Base-by-base conservation (phyloP, 2,113 vertebrate genomes). In the Puffinus mauretanicus region DNA sequence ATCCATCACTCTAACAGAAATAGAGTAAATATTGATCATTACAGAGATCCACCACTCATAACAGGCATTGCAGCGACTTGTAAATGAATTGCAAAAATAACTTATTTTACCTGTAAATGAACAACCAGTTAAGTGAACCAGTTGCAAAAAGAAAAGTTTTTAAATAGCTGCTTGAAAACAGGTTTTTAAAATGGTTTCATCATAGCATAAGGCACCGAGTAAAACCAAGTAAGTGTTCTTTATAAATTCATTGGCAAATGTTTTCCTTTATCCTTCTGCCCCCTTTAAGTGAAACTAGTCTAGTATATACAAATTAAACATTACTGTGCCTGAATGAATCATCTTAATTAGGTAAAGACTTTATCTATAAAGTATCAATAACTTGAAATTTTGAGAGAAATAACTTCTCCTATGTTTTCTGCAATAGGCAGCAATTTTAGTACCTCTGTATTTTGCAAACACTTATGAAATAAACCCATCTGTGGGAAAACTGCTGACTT, bases 11-110 rank as follows among this genome's bases (percentile, higher is more conserved):
- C 57, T 61, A 88, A 92, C 36, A 88, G 77, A 82, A 76, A 79
- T 6, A 54, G 73, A 80, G 86, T 88, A 96, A 97, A 96, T 97
- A 97, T 91, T 93, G 95, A 92, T 77, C 54, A 40, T 72, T 72
- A 27, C 6, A 8, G 72, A 52, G 88, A 70, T 19, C 71, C 47
- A 51, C 67, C 30, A 9, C 76, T 78, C 46, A 5, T 25, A 54
- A 69, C 2, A n/a, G 75, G 9, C 76, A 30, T 5, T n/a, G 38
- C 57, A 51, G 11, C 7, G 36, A 60, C 30, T 34, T 40, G 24
- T 40, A 65, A 62, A 70, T 42, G n/a, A 25, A 7, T 4, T 46
- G 80, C 60, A 60, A 71, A 77, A 34, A 15, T 25, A 21, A 17
- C n/a, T 62, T 38, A 4, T 11, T 76, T 83, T 51, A 55, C 38